Conservation (phyloP, 2,888 invertebrate genomes). For the Melolontha melolontha region DNA sequence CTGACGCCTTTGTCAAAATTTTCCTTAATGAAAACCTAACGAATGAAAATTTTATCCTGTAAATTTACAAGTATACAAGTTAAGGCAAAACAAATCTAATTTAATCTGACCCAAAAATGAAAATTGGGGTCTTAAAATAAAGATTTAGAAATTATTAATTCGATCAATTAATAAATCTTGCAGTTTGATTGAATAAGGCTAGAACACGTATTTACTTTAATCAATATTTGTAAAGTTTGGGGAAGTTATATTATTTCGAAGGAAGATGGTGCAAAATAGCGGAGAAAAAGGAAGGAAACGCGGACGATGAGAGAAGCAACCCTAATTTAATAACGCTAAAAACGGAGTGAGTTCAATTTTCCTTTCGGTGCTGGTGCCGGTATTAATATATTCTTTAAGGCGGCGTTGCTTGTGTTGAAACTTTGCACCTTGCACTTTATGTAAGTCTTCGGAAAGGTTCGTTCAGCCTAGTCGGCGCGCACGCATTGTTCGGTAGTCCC, state of each 20-base stretch:
- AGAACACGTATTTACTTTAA: constrained; percentile 6
- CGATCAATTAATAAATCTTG: constrained; percentile 1
- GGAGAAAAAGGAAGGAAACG: constrained; percentile 49
- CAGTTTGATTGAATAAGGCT: constrained; percentile 4
- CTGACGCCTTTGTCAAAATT: no score
- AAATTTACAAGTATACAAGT: no score
- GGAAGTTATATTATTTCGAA: constrained; percentile 49
- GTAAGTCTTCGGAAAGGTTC: constrained; percentile 26
- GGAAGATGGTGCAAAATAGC: constrained; percentile 45
- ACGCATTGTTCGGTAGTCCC: constrained; percentile 48
- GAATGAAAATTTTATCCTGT: no score
- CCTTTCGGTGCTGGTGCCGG: constrained; percentile 50
- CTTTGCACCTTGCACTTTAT: constrained; percentile 52
- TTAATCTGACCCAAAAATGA: no score
- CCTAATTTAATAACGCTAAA: constrained; percentile 56
- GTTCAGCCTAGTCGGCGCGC: constrained; percentile 32
- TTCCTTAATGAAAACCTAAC: no score
- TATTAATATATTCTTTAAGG: constrained; percentile 55
- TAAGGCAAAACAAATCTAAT: no score
- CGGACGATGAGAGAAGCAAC: constrained; percentile 52
- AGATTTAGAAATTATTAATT: no score
- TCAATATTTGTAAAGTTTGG: constrained; percentile 44
- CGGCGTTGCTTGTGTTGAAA: constrained; percentile 50
- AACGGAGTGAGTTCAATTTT: constrained; percentile 55
- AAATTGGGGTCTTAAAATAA: no score